Evolutionary conservation across 2,888 invertebrate species (phyloP).

Genomic region (Griposia aprilina): DNA sequence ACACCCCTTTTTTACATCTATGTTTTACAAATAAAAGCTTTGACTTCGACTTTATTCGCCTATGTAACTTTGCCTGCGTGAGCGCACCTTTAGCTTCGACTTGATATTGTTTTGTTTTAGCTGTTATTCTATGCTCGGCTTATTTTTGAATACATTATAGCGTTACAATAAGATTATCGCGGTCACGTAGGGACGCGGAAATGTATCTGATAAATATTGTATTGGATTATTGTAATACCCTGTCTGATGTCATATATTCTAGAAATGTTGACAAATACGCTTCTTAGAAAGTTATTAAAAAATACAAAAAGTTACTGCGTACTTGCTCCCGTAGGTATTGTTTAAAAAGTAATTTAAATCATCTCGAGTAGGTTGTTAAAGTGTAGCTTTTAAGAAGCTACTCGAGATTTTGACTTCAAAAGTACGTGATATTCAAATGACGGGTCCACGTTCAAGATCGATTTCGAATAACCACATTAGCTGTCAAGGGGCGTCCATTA

Average conservation of each 20-base stretch:
- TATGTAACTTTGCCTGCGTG: not conserved
- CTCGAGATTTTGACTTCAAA: not conserved
- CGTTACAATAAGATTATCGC: constrained; percentile 38
- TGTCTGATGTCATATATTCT: not conserved
- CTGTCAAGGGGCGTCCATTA: too few relatives aligned
- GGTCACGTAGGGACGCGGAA: constrained; percentile 54
- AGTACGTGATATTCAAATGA: not conserved
- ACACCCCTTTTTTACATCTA: not conserved
- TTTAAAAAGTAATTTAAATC: not conserved
- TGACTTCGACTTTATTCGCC: not conserved
- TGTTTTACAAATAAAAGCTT: not conserved
- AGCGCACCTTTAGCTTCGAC: not conserved
- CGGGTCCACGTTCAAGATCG: too few relatives aligned
- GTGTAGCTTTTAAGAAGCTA: not conserved
- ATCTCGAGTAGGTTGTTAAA: not conserved
- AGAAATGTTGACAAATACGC: not conserved
- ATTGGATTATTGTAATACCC: not conserved
- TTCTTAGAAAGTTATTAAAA: not conserved
- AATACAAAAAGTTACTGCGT: not conserved
- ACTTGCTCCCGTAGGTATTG: not conserved
- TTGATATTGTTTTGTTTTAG: constrained; percentile 47
- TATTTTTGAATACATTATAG: constrained; percentile 47
- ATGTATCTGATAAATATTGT: constrained; percentile 33
- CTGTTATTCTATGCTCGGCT: constrained; percentile 24
- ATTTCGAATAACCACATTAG: not conserved